phyloP scores from a whole-genome alignment of 2,797 vertebrate species.

The Microctenopoma steveboyesi region DNA sequence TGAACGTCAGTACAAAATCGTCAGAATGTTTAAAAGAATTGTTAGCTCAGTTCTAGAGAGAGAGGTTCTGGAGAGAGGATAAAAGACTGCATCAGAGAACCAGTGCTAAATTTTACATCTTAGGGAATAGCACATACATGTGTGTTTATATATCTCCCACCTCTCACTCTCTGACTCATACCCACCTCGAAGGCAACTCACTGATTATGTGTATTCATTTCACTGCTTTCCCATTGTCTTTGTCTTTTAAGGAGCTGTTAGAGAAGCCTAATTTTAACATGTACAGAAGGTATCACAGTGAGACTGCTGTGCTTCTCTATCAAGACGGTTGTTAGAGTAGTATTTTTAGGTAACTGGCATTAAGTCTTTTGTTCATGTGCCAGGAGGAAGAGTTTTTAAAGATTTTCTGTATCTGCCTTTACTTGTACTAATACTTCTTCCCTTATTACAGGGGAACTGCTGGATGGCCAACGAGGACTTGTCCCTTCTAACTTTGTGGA shows the following conservation, averaged over 20 bases:
- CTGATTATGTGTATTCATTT: slow-evolving; percentile 36
- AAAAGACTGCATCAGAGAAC: slow-evolving; percentile 19
- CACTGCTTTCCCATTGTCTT: slow-evolving; percentile 36
- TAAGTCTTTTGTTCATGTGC: slow-evolving; percentile 3
- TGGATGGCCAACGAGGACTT: slow-evolving; percentile 95
- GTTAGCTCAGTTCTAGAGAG: slow-evolving; percentile 18
- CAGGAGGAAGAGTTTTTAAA: background rate
- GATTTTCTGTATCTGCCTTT: background rate
- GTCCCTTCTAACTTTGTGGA: slow-evolving; percentile 99
- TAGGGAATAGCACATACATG: slow-evolving; percentile 27
- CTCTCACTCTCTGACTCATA: slow-evolving; percentile 49
- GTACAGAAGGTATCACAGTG: slow-evolving; percentile 33
- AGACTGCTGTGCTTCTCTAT: slow-evolving; percentile 1
- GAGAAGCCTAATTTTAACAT: slow-evolving; percentile 50
- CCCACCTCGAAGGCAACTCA: slow-evolving; percentile 12
- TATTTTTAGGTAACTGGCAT: slow-evolving; percentile 4
- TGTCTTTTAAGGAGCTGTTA: slow-evolving; percentile 22
- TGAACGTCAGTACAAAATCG: slow-evolving; percentile 27
- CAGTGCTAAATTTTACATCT: slow-evolving; percentile 35
- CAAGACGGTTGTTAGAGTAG: slow-evolving; percentile 16
- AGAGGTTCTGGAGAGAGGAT: slow-evolving; percentile 21
- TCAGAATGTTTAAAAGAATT: slow-evolving; percentile 28
- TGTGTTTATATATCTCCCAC: slow-evolving; percentile 44
- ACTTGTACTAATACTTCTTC: slow-evolving; percentile 1
- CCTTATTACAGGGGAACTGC: slow-evolving; percentile 88